Base-by-base conservation (phyloP, 2,797 vertebrate genomes). In the Ctenosaura bakeri region DNA sequence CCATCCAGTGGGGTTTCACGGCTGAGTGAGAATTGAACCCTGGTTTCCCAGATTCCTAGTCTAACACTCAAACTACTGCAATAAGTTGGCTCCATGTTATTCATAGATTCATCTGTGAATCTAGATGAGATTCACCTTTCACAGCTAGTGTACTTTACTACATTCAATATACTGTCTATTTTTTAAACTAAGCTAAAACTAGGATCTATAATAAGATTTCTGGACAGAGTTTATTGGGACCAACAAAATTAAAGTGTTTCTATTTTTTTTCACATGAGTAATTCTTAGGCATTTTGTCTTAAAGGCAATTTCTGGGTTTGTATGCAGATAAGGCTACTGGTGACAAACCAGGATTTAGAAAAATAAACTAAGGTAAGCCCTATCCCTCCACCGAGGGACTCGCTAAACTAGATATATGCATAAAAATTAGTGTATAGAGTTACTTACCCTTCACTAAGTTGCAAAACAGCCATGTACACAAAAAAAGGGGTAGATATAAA, bases 401-500 rank as follows among this genome's bases (percentile, higher is more conserved):
- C 8, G 24, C 66, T n/a, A 90, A 90, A 50, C 78, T 6, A 14
- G 13, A 42, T 85, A 38, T 88, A 92, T 91, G 89, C 88, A 92
- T 0, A 66, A 82, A 90, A 10, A 83, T 46, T 32, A 50, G 20
- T 56, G 26, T 6, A 7, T 24, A 93, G 64, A 64, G 0, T 81
- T 94, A 97, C 98, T 98, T 95, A 98, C 98, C 97, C 97, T 92
- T 98, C 98, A 18, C 98, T 98, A 97, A 95, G 94, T 95, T 94
- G 94, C 93, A 95, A 94, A 93, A 95, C 92, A 96, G 95, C 96
- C 54, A 96, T 56, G 59, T 78, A 56, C 29, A 78, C 26, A 90
- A 90, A 87, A 14, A 81, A 82, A 83, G 83, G 84, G 92, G 91
- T 88, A 96, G 88, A 89, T 86, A 97, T 94, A 97, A 96, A 94